Evolutionary conservation across 2,888 invertebrate genomes (phyloP), one percentile per base, ranked within the genome.

Genomic region (Orthosia gothica): DNA sequence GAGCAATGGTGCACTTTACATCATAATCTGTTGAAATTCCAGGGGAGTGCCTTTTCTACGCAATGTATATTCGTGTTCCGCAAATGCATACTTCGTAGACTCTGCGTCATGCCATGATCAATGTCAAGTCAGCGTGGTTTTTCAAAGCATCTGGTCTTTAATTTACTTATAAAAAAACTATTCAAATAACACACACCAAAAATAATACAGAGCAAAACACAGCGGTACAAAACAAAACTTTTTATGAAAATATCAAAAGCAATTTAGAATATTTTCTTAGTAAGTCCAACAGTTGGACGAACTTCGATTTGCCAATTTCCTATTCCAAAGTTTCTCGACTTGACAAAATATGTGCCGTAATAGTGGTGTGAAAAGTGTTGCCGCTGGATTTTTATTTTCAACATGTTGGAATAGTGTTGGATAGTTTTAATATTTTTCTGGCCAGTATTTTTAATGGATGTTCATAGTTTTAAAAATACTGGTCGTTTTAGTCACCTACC

Each of bases 301-400:
- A 88, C 82, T 88, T 89, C 86, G 84, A 88, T 88, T 85, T 86
- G 76, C 85, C 88, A 86, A 89, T 88, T 88, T 84, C 79, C 76
- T 77, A 69, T 75, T 75, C 58, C 50, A 78, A 89, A 88, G 67
- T 88, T 86, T 66, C 47, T 26, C 74, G 66, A 70, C 74, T 80
- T 78, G 76, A 83, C 78, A 86, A 80, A 88, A 84, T 88, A 81
- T 88, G 74, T 83, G 59, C 70, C 64, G 64, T 87, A 82, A 77
- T 82, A 87, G 77, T 81, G 82, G 79, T 47, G 71, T 58, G 66
- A 57, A 80, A 74, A 83, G 58, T 70, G 66, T 83, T 52, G 70
- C 72, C 57, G 66, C 40, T 67, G 70, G 75, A 67, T 84, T 81
- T 81, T 77, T 81, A 77, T 75, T 79, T n/a, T 68, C 18, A 64